phyloP scores from a whole-genome alignment of 2,797 vertebrate genomes.

The Potorous gilbertii region DNA sequence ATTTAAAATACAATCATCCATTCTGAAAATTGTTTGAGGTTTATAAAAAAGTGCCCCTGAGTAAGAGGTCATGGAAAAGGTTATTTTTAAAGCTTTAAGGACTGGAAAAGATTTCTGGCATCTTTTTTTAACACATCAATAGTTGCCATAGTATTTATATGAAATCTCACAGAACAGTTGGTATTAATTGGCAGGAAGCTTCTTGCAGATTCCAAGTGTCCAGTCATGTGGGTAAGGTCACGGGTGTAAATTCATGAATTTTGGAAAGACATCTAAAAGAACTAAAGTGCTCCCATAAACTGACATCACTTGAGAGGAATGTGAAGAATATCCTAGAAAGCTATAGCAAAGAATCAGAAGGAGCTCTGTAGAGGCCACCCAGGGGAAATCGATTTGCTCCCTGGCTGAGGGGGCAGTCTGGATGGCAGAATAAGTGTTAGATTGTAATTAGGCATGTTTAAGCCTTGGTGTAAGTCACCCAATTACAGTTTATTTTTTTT shows the following conservation, averaged over 20 bases:
- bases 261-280: conserved; percentile 76
- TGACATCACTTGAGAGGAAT: conserved; percentile 67
- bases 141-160: conserved; percentile 18
- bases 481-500: conserved; percentile 22
- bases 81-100: conserved; percentile 48
- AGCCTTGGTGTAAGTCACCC: conserved; percentile 64
- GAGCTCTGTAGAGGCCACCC: conserved; percentile 30
- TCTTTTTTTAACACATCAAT: conserved; percentile 35
- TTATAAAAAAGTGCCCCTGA: conserved; percentile 57
- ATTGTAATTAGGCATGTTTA: conserved; percentile 52
- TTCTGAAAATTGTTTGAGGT: conserved; percentile 2
- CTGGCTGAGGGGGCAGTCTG: conserved; percentile 17
- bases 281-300: conserved; percentile 61
- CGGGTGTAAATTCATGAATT: conserved; percentile 26
- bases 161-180: conserved; percentile 18
- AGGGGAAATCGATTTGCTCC: conserved; percentile 62
- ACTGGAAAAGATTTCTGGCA: conserved; percentile 66
- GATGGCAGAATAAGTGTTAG: conserved; percentile 30
- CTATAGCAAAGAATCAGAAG: conserved; percentile 38
- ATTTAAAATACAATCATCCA: neutral
- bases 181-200: conserved; percentile 66
- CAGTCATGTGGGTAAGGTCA: conserved; percentile 72
- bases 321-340: conserved; percentile 33
- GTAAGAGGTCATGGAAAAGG: conserved; percentile 37
- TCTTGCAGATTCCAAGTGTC: conserved; percentile 62